Base-by-base conservation (phyloP, 2,888 invertebrate species). In the Laothoe populi region DNA sequence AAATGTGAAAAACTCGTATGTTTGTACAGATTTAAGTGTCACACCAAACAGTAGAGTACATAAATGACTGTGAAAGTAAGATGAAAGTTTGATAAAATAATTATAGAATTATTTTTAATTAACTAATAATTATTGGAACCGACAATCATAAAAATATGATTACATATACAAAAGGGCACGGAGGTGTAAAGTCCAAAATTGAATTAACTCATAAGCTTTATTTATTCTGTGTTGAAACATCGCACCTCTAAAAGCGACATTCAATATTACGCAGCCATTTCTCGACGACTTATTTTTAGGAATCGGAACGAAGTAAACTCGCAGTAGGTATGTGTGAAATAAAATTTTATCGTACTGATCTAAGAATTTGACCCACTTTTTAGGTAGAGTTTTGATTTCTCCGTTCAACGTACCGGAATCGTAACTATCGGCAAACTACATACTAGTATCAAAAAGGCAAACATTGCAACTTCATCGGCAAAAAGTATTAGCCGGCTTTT, bases 371-470 rank as follows among this genome's bases (percentile, higher is more conserved):
- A 11, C 53, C 53, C 8, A 35, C 31, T 53, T 53, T 31, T 31
- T 11, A 49, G n/a, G 49, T 26, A 26, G 19, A 44, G 49, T 49
- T 49, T 49, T 49, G 49, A 49, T 49, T 49, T 49, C 26, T 13
- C 26, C 26, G 26, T 26, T 26, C 26, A 49, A 26, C n/a, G 26
- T 48, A 26, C 48, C 26, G 48, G 48, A 49, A 49, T 31, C 7
- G 31, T 8, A 31, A 49, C 26, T 49, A 49, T 49, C 31, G 49
- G 31, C 7, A 10, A 26, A 31, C 46, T 46, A 49, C 16, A 8
- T 19, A 19, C 31, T 5, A n/a, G 31, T 35, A 53, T 4, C 31
- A 38, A 59, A 21, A 5, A 40, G 3, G 31, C 8, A 19, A 31
- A 46, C 23, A 24, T 13, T 13, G 24, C 46, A 46, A 35, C 4